These are phyloP conservation scores for Bilobella aurantiaca DNA, from an alignment of 1,140 invertebrate species.

Conservation along the genomic window DNA sequence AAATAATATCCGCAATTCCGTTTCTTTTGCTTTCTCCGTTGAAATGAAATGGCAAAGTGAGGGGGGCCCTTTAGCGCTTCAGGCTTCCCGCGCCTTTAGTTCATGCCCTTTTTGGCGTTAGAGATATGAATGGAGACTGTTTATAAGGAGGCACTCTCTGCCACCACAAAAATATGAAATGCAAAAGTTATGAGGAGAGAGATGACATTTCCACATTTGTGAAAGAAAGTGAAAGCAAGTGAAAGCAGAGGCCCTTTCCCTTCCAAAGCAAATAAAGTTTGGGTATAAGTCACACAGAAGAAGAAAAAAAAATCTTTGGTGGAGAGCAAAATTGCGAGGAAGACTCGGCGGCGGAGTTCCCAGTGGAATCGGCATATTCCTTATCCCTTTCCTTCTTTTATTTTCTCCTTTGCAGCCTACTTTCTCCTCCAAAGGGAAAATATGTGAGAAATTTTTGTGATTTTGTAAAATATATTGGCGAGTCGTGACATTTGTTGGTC, in stretches of 20 bases:
- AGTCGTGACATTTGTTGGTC: conserved; percentile 28
- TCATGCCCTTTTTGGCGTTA: no score
- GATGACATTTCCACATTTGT: background rate
- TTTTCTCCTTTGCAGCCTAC: no score
- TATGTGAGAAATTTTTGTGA: conserved; percentile 19
- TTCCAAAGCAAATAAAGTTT: conserved; percentile 1
- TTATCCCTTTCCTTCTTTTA: no score
- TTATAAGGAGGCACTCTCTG: no score
- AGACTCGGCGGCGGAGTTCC: background rate
- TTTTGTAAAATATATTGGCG: conserved; percentile 23
- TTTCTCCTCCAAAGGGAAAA: background rate
- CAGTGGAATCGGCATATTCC: background rate
- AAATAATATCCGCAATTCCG: background rate
- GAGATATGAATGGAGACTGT: background rate
- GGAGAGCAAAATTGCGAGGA: background rate
- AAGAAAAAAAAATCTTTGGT: background rate
- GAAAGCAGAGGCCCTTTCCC: background rate
- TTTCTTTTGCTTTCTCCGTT: background rate
- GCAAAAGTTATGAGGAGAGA: background rate
- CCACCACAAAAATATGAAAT: conserved; percentile 1
- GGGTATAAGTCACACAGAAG: background rate
- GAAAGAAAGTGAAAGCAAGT: background rate
- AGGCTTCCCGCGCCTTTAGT: no score
- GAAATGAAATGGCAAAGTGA: no score
- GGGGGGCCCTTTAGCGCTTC: no score